These are phyloP conservation scores for Venustaconcha ellipsiformis DNA, from an alignment of 1,140 invertebrate species.

Conservation along the genomic window DNA sequence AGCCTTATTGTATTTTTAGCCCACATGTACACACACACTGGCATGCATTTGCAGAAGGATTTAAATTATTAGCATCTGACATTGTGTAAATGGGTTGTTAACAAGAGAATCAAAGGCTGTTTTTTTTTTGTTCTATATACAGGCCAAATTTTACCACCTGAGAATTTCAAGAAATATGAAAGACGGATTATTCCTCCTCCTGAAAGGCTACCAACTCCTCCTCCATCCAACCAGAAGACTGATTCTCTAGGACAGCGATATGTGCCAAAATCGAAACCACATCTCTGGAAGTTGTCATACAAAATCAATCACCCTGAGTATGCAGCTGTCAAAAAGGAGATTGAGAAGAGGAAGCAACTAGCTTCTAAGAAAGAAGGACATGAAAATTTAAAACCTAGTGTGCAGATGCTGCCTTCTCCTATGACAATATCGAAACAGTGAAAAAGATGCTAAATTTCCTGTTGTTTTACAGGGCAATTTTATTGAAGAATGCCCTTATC, in stretches of 20 bases:
- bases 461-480: too few species aligned
- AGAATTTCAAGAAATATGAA: conserved; percentile 65
- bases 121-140: conserved; percentile 21
- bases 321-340: conserved; percentile 51
- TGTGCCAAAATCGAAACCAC: conserved; percentile 49
- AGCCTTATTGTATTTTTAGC: too few species aligned
- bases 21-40: too few species aligned
- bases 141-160: conserved; percentile 66
- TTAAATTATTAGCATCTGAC: too few species aligned
- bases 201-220: conserved; percentile 46
- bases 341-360: conserved; percentile 41
- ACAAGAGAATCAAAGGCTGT: background rate
- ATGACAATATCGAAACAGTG: too few species aligned
- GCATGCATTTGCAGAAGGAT: too few species aligned
- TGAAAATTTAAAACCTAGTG: too few species aligned
- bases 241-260: conserved; percentile 58
- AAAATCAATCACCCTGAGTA: conserved; percentile 62
- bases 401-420: too few species aligned
- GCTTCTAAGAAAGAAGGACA: too few species aligned
- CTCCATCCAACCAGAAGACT: conserved; percentile 49
- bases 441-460: too few species aligned
- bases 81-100: too few species aligned
- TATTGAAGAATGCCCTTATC: too few species aligned
- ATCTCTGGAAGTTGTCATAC: conserved; percentile 62
- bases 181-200: conserved; percentile 56